Percentiles rank a stretch among this genome's conserved stretches.
Evolutionary conservation across 2,888 invertebrate genomes (phyloP).

Genomic region (Cataglyphis cursor): DNA sequence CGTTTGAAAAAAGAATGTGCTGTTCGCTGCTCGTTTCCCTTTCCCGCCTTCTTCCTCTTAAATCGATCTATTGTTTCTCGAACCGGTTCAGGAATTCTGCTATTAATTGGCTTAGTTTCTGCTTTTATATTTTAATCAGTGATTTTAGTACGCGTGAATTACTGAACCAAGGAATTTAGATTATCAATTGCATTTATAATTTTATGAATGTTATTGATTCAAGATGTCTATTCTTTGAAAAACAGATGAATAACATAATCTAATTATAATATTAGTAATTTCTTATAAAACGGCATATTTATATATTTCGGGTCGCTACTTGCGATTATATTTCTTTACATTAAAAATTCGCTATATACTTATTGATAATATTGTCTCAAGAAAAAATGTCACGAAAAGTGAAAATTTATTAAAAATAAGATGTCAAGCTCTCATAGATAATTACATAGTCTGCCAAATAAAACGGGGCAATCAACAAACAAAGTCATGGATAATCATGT

Average conservation of each 20-base stretch:
- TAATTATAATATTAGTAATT: background rate
- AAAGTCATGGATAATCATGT: conserved; percentile 43
- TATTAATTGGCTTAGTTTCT: conserved; percentile 83
- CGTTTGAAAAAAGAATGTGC: conserved; percentile 23
- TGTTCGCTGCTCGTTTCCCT: conserved; percentile 12
- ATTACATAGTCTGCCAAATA: conserved; percentile 7
- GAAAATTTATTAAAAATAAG: background rate
- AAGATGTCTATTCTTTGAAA: background rate
- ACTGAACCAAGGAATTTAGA: conserved; percentile 7
- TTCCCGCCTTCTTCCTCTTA: conserved; percentile 21
- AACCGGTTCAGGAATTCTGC: conserved; percentile 80
- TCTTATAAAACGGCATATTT: background rate
- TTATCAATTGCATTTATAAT: background rate
- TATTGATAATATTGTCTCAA: background rate
- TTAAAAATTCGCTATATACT: background rate
- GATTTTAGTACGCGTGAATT: conserved; percentile 20
- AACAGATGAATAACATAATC: background rate
- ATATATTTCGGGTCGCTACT: background rate
- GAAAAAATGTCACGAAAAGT: background rate
- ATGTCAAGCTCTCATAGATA: background rate
- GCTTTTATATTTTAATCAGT: conserved; percentile 82
- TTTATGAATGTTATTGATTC: background rate
- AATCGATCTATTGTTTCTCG: conserved; percentile 77
- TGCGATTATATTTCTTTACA: background rate
- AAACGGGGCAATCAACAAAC: conserved; percentile 31